Percentiles rank a stretch among this genome's conserved stretches.
Conservation (phyloP, 2,888 invertebrate genomes). For the Pachymerium ferrugineum region DNA sequence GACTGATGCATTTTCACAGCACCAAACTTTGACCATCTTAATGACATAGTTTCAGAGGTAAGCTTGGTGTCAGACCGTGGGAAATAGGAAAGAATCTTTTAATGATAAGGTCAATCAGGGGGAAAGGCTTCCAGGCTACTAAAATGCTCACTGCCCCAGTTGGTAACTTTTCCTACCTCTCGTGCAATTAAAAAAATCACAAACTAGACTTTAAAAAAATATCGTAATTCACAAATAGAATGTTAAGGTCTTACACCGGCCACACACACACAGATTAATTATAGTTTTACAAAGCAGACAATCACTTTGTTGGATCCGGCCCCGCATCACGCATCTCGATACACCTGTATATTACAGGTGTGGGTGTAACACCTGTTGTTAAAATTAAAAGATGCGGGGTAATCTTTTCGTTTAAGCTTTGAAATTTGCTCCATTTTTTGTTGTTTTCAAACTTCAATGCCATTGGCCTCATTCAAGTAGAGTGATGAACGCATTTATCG, state of each 20-base stretch:
- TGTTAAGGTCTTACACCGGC: background rate
- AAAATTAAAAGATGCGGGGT: background rate
- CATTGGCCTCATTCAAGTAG: background rate
- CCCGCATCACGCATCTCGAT: too few species aligned
- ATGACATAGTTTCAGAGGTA: background rate
- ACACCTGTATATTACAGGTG: too few species aligned
- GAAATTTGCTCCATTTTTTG: background rate
- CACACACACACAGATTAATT: background rate
- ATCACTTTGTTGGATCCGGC: too few species aligned
- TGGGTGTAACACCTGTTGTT: background rate
- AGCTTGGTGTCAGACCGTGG: background rate
- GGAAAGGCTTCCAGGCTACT: background rate
- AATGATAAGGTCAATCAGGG: background rate
- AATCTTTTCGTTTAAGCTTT: too few species aligned
- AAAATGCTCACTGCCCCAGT: background rate
- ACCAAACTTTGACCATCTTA: too few species aligned
- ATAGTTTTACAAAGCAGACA: too few species aligned
- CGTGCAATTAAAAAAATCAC: background rate
- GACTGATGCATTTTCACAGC: too few species aligned
- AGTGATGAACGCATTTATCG: constrained; percentile 7
- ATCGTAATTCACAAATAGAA: background rate
- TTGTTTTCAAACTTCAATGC: background rate
- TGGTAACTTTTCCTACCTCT: background rate
- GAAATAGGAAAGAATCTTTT: constrained; percentile 13
- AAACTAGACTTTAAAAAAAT: background rate